phyloP scores from a whole-genome alignment of 2,113 vertebrate genomes.

The Tetrax tetrax region DNA sequence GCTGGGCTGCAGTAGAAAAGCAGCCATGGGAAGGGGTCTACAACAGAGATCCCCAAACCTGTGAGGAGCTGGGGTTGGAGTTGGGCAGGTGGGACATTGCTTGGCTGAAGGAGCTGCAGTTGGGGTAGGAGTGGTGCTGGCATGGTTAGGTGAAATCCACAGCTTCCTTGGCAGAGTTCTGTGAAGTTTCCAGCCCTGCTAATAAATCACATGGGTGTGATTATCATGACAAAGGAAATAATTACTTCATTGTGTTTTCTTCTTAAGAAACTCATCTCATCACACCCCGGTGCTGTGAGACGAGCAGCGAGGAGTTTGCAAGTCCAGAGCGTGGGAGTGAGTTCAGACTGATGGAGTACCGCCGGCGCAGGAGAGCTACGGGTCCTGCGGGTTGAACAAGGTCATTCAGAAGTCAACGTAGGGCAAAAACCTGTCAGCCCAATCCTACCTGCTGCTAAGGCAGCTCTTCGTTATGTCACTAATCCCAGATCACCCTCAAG shows the following conservation, averaged over 20 bases:
- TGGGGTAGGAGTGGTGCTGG: background rate
- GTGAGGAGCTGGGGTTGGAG: background rate
- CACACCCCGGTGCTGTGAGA: background rate
- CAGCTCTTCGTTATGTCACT: background rate
- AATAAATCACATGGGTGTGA: background rate
- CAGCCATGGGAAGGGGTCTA: background rate
- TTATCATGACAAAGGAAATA: constrained; percentile 35
- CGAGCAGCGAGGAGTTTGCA: background rate
- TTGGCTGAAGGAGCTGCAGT: background rate
- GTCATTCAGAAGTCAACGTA: background rate
- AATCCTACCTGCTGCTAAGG: background rate
- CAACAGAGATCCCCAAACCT: background rate
- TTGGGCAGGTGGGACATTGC: background rate
- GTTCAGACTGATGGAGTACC: background rate
- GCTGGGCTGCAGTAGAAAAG: background rate
- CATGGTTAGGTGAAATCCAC: background rate
- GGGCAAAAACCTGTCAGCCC: background rate
- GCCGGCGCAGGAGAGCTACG: background rate
- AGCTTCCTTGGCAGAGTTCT: background rate
- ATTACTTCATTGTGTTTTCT: background rate
- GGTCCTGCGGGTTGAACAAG: background rate
- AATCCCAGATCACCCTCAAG: background rate
- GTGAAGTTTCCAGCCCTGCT: constrained; percentile 4
- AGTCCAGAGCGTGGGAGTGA: background rate
- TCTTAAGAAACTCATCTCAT: background rate